Conservation (phyloP, 2,797 vertebrate genomes). For the Eidolon dupreanum region DNA sequence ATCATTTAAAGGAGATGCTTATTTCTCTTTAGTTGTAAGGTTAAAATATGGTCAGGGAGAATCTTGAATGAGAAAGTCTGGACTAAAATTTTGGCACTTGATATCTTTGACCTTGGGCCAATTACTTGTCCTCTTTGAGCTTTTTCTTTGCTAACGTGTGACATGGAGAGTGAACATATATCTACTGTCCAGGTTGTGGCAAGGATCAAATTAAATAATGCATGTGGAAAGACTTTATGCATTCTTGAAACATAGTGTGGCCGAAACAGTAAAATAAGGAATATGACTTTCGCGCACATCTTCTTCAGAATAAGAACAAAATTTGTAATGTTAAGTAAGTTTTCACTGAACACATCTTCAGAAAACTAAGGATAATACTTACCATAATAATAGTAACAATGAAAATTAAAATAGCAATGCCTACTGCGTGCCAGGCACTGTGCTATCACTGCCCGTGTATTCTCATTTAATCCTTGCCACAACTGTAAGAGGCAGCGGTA, state of each 20-base stretch:
- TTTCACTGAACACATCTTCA: not conserved
- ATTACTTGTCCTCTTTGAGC: not conserved
- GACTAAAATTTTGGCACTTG: not conserved
- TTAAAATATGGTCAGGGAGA: not conserved
- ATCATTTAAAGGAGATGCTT: not conserved
- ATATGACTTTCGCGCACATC: not conserved
- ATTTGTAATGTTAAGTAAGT: not conserved
- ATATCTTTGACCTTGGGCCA: not conserved
- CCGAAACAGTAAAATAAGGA: not conserved
- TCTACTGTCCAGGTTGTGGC: not conserved
- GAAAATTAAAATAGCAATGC: not conserved
- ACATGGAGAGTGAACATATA: not conserved
- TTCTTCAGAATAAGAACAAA: not conserved
- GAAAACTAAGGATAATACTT: not conserved
- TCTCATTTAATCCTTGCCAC: not conserved
- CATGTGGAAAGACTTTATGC: not conserved
- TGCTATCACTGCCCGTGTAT: not conserved
- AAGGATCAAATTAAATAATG: not conserved
- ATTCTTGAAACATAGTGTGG: not conserved
- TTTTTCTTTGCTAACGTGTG: not conserved
- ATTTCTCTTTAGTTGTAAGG: not conserved
- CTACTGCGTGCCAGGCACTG: rapidly evolving
- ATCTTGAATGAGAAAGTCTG: not conserved
- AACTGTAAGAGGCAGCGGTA: not conserved
- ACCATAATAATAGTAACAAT: not conserved